phyloP scores from a whole-genome alignment of 1,140 invertebrate species.

The Drosophila pseudoobscura region DNA sequence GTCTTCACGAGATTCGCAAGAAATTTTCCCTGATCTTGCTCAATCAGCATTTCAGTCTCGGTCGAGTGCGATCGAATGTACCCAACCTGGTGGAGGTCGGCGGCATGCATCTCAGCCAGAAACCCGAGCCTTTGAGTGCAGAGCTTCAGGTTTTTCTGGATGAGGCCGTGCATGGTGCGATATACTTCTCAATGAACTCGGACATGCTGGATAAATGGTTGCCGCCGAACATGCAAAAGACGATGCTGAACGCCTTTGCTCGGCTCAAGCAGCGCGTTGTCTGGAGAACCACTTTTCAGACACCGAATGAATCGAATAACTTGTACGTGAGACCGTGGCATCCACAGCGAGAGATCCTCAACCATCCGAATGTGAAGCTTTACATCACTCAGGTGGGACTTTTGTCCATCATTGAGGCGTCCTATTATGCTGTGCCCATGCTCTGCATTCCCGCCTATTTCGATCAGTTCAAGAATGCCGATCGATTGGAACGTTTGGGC shows the following conservation, averaged over 20 bases:
- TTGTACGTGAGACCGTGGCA: slow-evolving; percentile 85
- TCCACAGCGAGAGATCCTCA: slow-evolving; percentile 84
- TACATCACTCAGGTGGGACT: slow-evolving; percentile 86
- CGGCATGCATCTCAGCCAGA: slow-evolving; percentile 85
- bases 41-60: slow-evolving; percentile 75
- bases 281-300: slow-evolving; percentile 84
- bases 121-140: slow-evolving; percentile 49
- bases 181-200: slow-evolving; percentile 87
- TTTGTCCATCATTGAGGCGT: slow-evolving; percentile 83
- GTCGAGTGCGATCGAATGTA: slow-evolving; percentile 66
- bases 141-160: slow-evolving; percentile 84
- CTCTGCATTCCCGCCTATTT: slow-evolving; percentile 53
- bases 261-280: slow-evolving; percentile 81
- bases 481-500: slow-evolving; percentile 83
- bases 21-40: slow-evolving; percentile 67
- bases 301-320: slow-evolving; percentile 84
- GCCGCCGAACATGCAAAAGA: slow-evolving; percentile 77
- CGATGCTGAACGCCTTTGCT: slow-evolving; percentile 27
- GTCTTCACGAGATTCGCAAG: slow-evolving; percentile 43
- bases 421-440: slow-evolving; percentile 59
- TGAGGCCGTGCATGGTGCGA: slow-evolving; percentile 84
- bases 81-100: slow-evolving; percentile 84
- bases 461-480: slow-evolving; percentile 56
- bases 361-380: slow-evolving; percentile 79
- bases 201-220: slow-evolving; percentile 84